Evolutionary conservation across 1,140 invertebrate genomes (phyloP).

Genomic region (Adelges cooleyi): DNA sequence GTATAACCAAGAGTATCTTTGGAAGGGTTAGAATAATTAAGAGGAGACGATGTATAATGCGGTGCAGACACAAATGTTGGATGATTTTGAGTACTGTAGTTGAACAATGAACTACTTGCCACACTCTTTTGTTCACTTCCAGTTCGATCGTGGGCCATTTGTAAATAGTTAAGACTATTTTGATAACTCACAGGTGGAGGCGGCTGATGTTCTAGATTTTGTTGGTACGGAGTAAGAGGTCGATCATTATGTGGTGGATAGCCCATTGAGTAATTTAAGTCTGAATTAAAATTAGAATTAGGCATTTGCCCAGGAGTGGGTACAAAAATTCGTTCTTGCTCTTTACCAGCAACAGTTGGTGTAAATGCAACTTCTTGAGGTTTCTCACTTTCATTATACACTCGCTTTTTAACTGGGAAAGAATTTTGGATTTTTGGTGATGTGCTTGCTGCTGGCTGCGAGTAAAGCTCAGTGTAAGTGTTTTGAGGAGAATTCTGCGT

Average conservation of each 20-base stretch:
- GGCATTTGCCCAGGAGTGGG: conserved; percentile 35
- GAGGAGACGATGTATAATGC: conserved; percentile 14
- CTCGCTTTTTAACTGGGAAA: conserved; percentile 45
- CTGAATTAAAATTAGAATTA: conserved; percentile 26
- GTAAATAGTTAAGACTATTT: conserved; percentile 15
- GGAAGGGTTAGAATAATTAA: conserved; percentile 15
- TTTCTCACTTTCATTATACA: conserved; percentile 43
- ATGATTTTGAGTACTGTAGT: neutral
- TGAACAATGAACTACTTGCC: conserved; percentile 7
- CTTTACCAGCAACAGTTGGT: conserved; percentile 22
- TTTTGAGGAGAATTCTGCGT: conserved; percentile 21
- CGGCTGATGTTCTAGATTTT: conserved; percentile 6
- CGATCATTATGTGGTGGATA: conserved; percentile 10
- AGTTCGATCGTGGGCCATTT: conserved; percentile 4
- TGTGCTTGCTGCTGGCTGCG: neutral
- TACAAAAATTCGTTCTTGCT: conserved; percentile 32
- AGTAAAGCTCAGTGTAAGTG: neutral
- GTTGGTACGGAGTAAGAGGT: neutral
- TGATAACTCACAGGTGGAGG: conserved; percentile 4
- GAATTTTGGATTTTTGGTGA: neutral
- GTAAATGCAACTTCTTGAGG: conserved; percentile 31
- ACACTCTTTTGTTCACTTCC: conserved; percentile 13
- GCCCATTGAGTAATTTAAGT: neutral
- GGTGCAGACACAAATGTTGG: conserved; percentile 14
- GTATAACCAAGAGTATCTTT: conserved; percentile 16